These are phyloP conservation scores for Mythimna lalbum DNA, from an alignment of 2,888 invertebrate species.

Conservation along the genomic window DNA sequence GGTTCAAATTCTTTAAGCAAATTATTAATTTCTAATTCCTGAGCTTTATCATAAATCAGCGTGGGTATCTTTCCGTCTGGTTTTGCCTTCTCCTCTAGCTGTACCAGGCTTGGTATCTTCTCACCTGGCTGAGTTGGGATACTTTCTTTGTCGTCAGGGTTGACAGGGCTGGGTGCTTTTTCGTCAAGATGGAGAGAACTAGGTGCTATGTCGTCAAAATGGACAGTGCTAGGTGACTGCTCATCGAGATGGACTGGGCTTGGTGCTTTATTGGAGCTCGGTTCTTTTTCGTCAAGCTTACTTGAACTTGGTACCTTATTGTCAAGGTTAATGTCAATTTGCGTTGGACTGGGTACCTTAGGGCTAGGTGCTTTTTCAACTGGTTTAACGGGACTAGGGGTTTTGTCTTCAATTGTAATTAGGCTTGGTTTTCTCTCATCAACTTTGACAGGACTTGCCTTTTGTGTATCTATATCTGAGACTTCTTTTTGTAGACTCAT, in stretches of 20 bases:
- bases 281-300: conserved; percentile 3
- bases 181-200: not conserved
- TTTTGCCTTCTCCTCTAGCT: not conserved
- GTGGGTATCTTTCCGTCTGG: conserved; percentile 17
- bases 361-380: conserved; percentile 9
- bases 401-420: conserved; percentile 22
- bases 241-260: conserved; percentile 30
- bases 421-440: not conserved
- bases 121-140: not conserved
- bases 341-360: not conserved
- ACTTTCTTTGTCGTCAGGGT: conserved; percentile 1
- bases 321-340: not conserved
- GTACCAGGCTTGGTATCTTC: conserved; percentile 32
- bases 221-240: conserved; percentile 9
- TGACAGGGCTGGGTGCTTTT: not conserved
- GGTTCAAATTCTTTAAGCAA: conserved; percentile 29
- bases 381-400: conserved; percentile 13
- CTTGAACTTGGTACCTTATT: conserved; percentile 15
- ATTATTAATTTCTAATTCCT: conserved; percentile 34
- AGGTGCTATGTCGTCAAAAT: conserved; percentile 7
- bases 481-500: not conserved
- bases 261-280: not conserved
- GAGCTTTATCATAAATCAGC: conserved; percentile 37
- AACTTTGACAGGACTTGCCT: not conserved
- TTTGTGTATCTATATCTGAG: not conserved